Evolutionary conservation across 2,888 invertebrate genomes (phyloP).

Genomic region (Dryocosmus kuriphilus): DNA sequence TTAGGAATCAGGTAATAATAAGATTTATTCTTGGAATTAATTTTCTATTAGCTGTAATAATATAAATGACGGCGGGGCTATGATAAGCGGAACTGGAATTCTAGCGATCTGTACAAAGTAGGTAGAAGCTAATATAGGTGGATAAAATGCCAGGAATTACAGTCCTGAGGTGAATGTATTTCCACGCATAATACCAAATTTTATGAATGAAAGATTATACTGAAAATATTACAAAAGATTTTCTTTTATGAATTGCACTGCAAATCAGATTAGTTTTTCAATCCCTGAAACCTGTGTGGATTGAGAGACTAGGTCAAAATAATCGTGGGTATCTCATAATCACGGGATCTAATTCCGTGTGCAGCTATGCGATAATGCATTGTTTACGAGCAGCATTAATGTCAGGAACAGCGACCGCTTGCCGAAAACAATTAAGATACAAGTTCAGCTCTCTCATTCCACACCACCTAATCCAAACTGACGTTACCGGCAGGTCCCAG

Average conservation of each 20-base stretch:
- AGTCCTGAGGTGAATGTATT: too few species aligned
- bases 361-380: constrained; percentile 56
- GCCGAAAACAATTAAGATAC: constrained; percentile 66
- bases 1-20: too few species aligned
- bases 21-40: too few species aligned
- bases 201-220: neutral
- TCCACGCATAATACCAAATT: neutral
- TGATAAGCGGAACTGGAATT: too few species aligned
- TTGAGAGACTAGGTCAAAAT: neutral
- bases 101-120: too few species aligned
- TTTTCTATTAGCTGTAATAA: too few species aligned
- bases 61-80: too few species aligned
- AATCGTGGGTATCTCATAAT: neutral
- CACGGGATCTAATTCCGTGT: neutral
- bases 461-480: constrained; percentile 47
- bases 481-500: constrained; percentile 3
- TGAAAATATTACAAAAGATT: neutral
- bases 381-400: constrained; percentile 67
- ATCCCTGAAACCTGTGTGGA: neutral
- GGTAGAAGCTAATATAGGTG: too few species aligned
- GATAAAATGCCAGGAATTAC: too few species aligned
- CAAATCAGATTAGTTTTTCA: neutral
- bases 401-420: constrained; percentile 60
- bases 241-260: neutral
- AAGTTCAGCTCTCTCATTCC: constrained; percentile 56